Base-by-base conservation (phyloP, 2,113 vertebrate genomes). In the Pantherophis guttatus region DNA sequence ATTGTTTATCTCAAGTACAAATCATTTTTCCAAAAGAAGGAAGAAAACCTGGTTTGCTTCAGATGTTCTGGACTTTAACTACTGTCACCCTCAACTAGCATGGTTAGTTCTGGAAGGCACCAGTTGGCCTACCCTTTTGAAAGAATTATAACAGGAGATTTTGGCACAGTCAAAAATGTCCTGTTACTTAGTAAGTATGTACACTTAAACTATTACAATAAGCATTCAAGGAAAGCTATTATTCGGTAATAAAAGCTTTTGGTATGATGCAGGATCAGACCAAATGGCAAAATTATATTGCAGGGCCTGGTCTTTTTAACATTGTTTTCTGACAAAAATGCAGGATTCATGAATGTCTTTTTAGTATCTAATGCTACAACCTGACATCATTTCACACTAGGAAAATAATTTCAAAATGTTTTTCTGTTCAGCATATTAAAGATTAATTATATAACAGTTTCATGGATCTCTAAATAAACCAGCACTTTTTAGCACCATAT, bases 381-480 rank as follows among this genome's bases (percentile, higher is more conserved):
- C 1, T 65, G 50, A 90, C 75, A 52, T 86, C 54, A 48, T 90
- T 62, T 57, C 55, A 89, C n/a, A 85, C n/a, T 8, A 57, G 50
- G 59, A 62, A 26, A 87, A 52, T 53, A 33, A 44, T 87, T 90
- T 81, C 44, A 17, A 87, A 87, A 54, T 87, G 4, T 53, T 65
- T 58, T 91, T 75, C 58, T 87, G 58, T 21, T 55, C 52, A 87
- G 58, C 5, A 57, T n/a, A 11, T 90, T 39, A 90, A 93, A 90
- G 0, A 92, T 87, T 93, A 58, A 50, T 90, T 48, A 91, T 24
- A 70, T 55, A 10, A 17, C 59, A 75, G 33, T 12, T 90, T 90
- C 50, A 70, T 59, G 55, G n/a, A 93, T 86, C 44, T 88, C 53
- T 87, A 94, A 91, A 91, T 55, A 88, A 88, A 90, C 90, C 3